Evolutionary conservation across 1,140 invertebrate species (phyloP), one percentile per base, ranked within the genome.

Genomic region (Zophobas atratus): DNA sequence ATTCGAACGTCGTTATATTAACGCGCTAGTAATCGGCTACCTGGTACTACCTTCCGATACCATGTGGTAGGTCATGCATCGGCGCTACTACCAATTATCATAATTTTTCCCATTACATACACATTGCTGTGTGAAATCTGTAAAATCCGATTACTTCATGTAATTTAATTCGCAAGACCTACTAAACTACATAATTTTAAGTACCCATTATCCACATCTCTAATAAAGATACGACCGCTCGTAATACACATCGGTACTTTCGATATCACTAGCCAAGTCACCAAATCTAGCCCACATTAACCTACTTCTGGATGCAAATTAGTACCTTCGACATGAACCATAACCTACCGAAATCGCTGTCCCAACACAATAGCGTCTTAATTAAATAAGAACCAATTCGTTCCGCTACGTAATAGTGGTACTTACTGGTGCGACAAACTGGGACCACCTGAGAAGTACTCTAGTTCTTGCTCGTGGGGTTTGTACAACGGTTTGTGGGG

Each of bases 361-460:
- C 20, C 20, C 20, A 20, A 20, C 20, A 20, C 20, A 20, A 20
- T 20, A 20, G 20, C 20, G 20, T 20, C 20, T 20, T 20, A 20
- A 20, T 20, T 20, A n/a, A 51, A 51, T 51, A 51, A 51, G 2
- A 5, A 51, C 2, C n/a, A 2, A 51, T 51, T 20, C 49, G 49
- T 51, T 51, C 49, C 49, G 49, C 4, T 20, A 2, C 20, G 4
- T 51, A 51, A 51, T 20, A 20, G 20, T 20, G 4, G 4, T 55
- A 77, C 81, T 79, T 76, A 82, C 81, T 81, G 77, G 34, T 79
- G 6, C 6, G 75, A 35, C 5, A 77, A 48, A 34, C 33, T 56
- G 6, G 81, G 81, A 36, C 81, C 81, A 60, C 79, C 77, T 2
- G 73, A 75, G 55, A 79, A 81, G 39, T 79, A 82, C 35, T 81